Base-by-base conservation (phyloP, 1,140 invertebrate genomes). In the Pogonognathellus flavescens region DNA sequence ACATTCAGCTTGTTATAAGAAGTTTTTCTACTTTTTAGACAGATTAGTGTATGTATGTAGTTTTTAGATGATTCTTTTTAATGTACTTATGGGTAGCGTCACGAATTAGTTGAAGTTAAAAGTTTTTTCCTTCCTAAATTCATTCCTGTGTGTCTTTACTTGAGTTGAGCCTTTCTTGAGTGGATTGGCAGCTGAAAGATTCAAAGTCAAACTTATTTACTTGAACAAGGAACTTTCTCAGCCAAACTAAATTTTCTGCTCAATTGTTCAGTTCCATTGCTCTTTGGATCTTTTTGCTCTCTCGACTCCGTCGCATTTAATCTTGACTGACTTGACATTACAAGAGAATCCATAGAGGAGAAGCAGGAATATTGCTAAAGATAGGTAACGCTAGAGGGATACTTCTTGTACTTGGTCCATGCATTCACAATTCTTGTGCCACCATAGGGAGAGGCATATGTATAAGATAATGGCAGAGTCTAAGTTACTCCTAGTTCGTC, bases 171-270 rank as follows among this genome's bases (percentile, higher is more conserved):
- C 20, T 25, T 25, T 66, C 62, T 66, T 66, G 62, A 66, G 10
- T 20, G 62, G 16, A 49, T 50, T 49, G 7, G 41, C 41, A 76
- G 70, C 31, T 76, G 70, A 76, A 76, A 76, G 70, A 76, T 50
- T 76, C 70, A 76, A 66, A 76, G 70, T 49, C 70, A 31, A 76
- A 76, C 41, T 76, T 31, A 76, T 16, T 76, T 31, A 41, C 25
- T 76, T 76, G 25, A 76, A 76, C 31, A 76, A 49, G 18, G 70
- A 76, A 76, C 70, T 76, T 76, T 76, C 70, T 76, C 70, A 76
- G 70, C 70, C 80, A 81, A 81, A 55, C 80, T 59, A 81, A 81
- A 81, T 81, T 81, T 81, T 81, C 80, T 81, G 80, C 80, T 81
- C 80, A 76, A 76, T 81, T 81, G 80, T 81, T 81, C 80, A 50